Base-by-base conservation (phyloP, 2,888 invertebrate species). In the Lobophora halterata region DNA sequence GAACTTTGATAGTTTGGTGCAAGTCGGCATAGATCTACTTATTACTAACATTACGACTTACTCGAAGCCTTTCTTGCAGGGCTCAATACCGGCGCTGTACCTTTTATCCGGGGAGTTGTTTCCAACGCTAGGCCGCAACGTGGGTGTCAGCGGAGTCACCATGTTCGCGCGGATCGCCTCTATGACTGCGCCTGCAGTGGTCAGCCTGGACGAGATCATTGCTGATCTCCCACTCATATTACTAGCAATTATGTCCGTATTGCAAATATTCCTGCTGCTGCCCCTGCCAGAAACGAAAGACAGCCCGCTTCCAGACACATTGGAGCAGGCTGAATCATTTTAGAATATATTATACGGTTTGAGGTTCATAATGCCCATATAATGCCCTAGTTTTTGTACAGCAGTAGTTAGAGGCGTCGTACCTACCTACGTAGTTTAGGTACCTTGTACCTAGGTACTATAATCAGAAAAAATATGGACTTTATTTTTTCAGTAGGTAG, bases 141-240 rank as follows among this genome's bases (percentile, higher is more conserved):
- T 91, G 7, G 94, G 93, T 1, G 89, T 95, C 27, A 94, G 94
- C 5, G 88, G 90, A 1, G 92, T 93, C 27, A 91, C 93, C 0
- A 93, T 92, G 78, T 93, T 92, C 56, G 93, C 93, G 1, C 88
- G 95, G 45, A 76, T 95, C 25, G 95, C 94, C n/a, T 93, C 94
- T 0, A 93, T 95, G 89, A 56, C 92, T 2, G 85, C 86, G 0
- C 86, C 88, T 1, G 55, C 64, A 1, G 54, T 87, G 1, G 69
- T 79, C n/a, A 61, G 61, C 35, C 54, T 86, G 31, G 73, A 85
- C 16, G 48, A 48, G 3, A 1, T 77, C 1, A 8, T 62, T 10
- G 35, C 58, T 1, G 68, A 77, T 43, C 61, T 83, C 2, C 79
- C 87, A 4, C 52, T 86, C 5, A 54, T 73, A 5, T 34, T 87